A percentile compares a stretch with the other conserved stretches of the same genome.
Evolutionary conservation across 2,888 invertebrate species (phyloP).

Genomic region (Resseliella maxima): DNA sequence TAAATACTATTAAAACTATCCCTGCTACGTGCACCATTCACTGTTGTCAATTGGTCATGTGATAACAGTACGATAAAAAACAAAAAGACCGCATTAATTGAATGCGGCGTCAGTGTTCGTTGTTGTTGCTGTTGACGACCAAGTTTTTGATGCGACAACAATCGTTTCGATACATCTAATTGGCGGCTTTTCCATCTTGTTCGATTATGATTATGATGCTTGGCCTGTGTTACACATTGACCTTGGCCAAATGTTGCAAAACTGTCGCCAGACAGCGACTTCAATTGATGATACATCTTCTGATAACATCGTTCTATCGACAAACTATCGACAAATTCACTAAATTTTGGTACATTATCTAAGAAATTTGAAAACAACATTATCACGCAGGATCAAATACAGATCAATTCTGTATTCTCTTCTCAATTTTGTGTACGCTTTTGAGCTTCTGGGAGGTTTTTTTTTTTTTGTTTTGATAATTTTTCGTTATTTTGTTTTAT

Average conservation of each 20-base stretch:
- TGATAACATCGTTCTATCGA: slow-evolving; percentile 26
- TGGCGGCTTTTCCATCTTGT: neutral
- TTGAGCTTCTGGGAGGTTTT: neutral
- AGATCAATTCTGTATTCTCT: slow-evolving; percentile 9
- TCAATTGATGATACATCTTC: neutral
- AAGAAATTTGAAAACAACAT: slow-evolving; percentile 51
- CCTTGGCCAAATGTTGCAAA: neutral
- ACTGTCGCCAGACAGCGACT: neutral
- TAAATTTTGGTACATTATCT: slow-evolving; percentile 30
- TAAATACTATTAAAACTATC: slow-evolving; percentile 53
- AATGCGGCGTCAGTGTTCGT: neutral
- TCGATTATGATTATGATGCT: slow-evolving; percentile 21
- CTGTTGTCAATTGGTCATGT: slow-evolving; percentile 48
- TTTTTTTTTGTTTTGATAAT: neutral
- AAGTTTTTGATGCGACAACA: neutral
- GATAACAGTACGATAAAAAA: slow-evolving; percentile 56
- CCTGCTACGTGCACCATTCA: slow-evolving; percentile 52
- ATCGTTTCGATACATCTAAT: neutral
- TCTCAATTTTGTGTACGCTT: neutral
- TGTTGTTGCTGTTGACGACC: neutral
- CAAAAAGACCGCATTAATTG: slow-evolving; percentile 33
- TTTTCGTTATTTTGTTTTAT: neutral
- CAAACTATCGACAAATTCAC: slow-evolving; percentile 21
- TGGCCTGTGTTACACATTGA: neutral
- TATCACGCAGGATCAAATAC: slow-evolving; percentile 35